Base-by-base conservation (phyloP, 2,888 invertebrate species). In the Chaetogeoica ovagalla region DNA sequence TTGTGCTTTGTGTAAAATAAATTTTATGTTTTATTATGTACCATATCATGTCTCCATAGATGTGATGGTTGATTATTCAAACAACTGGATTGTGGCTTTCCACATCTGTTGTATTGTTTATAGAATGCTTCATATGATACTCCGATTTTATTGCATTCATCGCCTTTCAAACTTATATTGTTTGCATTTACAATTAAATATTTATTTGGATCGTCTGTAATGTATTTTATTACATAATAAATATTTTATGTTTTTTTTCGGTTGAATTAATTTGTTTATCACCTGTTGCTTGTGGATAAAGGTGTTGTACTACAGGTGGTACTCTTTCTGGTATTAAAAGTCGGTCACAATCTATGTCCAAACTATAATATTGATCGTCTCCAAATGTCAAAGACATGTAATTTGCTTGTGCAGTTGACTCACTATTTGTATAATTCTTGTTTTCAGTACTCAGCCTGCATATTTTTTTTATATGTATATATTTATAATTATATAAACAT, bases 141-240 rank as follows among this genome's bases (percentile, higher is more conserved):
- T 5, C 89, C 89, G n/a, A 87, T 87, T 81, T 86, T 87, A 84
- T 89, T 87, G 83, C 89, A 89, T 81, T 87, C 86, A 59, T 86
- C 86, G 9, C 87, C 88, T 71, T 86, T 86, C 23, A 85, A 83
- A 81, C 86, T 85, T 57, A 89, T 85, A 60, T 86, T 84, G 15
- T 76, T 68, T n/a, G 23, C 66, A n/a, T 68, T 68, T 17, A 76
- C 57, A 19, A 76, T 48, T 60, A 76, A 68, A 76, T 76, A 76
- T 37, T 76, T 76, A 8, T 59, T 68, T 19, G 76, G 76, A 65
- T 76, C 68, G 43, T 76, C 76, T 76, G 48, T 1, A 65, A 76
- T 66, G 39, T 66, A 11, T 19, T 59, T 76, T 21, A 19, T 19
- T 48, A 72, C 11, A 13, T 13, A n/a, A 23, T 66, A 23, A 1